phyloP scores from a whole-genome alignment of 2,888 invertebrate species.

The Anoncus sp. region DNA sequence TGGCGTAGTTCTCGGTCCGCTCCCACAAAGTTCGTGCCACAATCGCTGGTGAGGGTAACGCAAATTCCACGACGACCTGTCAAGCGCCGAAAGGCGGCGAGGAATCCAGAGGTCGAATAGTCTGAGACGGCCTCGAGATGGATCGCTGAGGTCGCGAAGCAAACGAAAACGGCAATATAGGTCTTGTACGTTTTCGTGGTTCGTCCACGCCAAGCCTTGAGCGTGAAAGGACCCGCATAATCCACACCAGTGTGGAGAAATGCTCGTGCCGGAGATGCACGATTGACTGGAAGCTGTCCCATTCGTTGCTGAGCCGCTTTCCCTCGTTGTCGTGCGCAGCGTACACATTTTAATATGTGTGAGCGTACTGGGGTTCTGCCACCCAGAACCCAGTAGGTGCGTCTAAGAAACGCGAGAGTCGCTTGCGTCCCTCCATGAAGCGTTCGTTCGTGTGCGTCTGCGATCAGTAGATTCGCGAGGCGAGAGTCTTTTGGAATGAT shows the following conservation, averaged over 20 bases:
- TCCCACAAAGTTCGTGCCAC: conserved; percentile 7
- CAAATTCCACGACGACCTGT: background rate
- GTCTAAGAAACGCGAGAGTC: too few species aligned
- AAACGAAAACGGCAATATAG: background rate
- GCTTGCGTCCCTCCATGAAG: too few species aligned
- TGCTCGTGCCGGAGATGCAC: too few species aligned
- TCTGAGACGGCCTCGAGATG: background rate
- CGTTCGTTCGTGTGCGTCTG: too few species aligned
- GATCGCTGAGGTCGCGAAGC: background rate
- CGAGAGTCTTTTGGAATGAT: too few species aligned
- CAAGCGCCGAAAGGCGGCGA: background rate
- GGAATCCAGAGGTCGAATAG: background rate
- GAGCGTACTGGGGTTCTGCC: conserved; percentile 4
- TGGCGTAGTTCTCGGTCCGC: conserved; percentile 9
- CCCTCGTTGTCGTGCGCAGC: too few species aligned
- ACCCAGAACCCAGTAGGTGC: too few species aligned
- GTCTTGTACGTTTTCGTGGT: background rate
- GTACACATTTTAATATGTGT: background rate
- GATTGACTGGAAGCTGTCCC: conserved; percentile 63
- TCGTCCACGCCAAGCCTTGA: background rate
- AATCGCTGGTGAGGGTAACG: background rate
- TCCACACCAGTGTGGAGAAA: too few species aligned
- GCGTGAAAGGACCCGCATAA: background rate
- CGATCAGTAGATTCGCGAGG: too few species aligned
- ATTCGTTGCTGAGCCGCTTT: conserved; percentile 57